These are phyloP conservation scores for Tachysurus vachellii DNA, from an alignment of 2,113 vertebrate species.

Conservation along the genomic window DNA sequence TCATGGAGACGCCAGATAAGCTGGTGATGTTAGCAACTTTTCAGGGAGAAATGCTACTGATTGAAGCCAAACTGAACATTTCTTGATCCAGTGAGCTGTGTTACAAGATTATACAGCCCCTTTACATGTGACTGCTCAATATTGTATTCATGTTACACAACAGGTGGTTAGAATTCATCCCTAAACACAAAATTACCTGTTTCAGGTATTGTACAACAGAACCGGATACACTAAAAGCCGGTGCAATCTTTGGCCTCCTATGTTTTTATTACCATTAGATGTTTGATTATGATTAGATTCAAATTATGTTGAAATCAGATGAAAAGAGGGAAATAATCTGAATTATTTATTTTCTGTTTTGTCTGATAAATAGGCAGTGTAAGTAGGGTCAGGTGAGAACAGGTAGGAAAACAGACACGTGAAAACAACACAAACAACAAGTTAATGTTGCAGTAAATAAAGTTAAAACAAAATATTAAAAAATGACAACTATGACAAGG, in stretches of 20 bases:
- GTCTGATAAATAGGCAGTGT: not conserved
- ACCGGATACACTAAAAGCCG: not conserved
- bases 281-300: too few relatives aligned
- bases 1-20: not conserved
- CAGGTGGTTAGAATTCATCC: not conserved
- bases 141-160: not conserved
- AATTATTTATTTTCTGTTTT: not conserved
- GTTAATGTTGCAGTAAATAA: not conserved
- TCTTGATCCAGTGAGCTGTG: not conserved
- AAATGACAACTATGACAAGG: not conserved
- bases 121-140: not conserved
- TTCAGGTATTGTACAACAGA: not conserved
- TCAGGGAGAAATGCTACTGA: not conserved
- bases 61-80: constrained; percentile 21
- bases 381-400: too few relatives aligned
- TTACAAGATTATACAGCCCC: not conserved
- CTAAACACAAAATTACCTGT: not conserved
- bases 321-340: not conserved
- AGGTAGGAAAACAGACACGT: too few relatives aligned
- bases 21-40: not conserved
- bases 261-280: not conserved
- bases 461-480: not conserved
- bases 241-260: not conserved
- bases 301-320: not conserved
- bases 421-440: not conserved